phyloP scores from a whole-genome alignment of 2,113 vertebrate genomes.

The Crypturellus undulatus region DNA sequence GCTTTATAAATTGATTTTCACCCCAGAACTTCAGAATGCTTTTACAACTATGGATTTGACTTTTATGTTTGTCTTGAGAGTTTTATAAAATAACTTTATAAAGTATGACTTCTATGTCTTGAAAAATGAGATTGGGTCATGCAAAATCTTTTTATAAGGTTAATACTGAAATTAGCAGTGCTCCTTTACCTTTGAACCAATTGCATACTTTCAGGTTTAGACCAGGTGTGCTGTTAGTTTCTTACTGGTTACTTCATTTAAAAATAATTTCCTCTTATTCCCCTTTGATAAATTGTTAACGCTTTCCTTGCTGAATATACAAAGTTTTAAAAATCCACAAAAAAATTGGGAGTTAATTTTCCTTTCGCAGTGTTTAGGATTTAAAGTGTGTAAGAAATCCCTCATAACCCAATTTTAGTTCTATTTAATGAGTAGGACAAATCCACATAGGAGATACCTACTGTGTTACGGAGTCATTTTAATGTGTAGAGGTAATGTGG shows the following conservation, averaged over 20 bases:
- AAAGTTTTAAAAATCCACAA: accelerated
- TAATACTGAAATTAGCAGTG: not conserved
- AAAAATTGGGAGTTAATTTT: not conserved
- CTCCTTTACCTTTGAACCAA: not conserved
- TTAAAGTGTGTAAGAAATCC: not conserved
- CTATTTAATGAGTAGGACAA: not conserved
- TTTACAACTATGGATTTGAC: not conserved
- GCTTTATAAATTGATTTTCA: not conserved
- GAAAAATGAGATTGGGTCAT: not conserved
- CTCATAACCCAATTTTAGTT: not conserved
- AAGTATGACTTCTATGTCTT: not conserved
- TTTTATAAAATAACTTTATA: not conserved
- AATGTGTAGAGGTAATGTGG: accelerated
- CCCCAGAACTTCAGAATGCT: not conserved
- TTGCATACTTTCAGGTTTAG: not conserved
- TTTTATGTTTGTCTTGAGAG: not conserved
- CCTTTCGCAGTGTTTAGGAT: not conserved
- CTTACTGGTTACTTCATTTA: not conserved
- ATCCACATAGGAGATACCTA: not conserved
- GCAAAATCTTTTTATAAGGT: not conserved
- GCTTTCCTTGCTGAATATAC: not conserved
- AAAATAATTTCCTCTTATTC: not conserved
- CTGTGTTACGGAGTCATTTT: not conserved
- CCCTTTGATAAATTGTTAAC: not conserved
- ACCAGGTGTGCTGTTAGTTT: not conserved